Conservation (phyloP, 2,888 invertebrate genomes). For the Lathronympha strigana region DNA sequence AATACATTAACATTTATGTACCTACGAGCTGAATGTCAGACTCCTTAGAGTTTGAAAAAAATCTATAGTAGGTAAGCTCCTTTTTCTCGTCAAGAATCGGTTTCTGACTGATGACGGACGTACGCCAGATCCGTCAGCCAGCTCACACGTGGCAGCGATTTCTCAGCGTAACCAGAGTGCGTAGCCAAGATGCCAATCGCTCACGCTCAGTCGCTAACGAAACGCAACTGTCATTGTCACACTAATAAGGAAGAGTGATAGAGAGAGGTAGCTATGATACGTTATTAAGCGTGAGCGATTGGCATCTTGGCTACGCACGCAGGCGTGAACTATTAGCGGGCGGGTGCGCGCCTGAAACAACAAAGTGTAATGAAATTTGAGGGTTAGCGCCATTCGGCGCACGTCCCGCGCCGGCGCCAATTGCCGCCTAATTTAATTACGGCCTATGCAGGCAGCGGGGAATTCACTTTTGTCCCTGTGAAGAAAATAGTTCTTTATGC, state of each 20-base stretch:
- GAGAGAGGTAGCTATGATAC: too few species aligned
- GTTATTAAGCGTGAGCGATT: too few species aligned
- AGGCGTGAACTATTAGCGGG: slow-evolving; percentile 40
- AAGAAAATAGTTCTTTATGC: slow-evolving; percentile 1
- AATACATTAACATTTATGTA: too few species aligned
- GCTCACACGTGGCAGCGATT: not conserved
- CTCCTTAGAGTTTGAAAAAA: too few species aligned
- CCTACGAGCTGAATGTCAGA: too few species aligned
- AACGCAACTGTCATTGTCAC: too few species aligned
- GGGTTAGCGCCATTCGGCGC: slow-evolving; percentile 67
- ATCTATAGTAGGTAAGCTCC: too few species aligned
- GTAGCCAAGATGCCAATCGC: too few species aligned
- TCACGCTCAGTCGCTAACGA: too few species aligned
- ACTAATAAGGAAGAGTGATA: too few species aligned
- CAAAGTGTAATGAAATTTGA: slow-evolving; percentile 72
- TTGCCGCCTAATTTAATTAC: slow-evolving; percentile 79
- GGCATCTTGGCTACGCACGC: too few species aligned
- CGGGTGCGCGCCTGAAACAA: slow-evolving; percentile 58
- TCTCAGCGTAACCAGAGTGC: slow-evolving; percentile 14
- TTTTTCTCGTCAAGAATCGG: too few species aligned
- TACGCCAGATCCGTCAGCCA: not conserved
- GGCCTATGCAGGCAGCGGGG: slow-evolving; percentile 59
- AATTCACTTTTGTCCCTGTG: slow-evolving; percentile 54
- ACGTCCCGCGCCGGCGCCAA: slow-evolving; percentile 70
- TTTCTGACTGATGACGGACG: not conserved